phyloP scores from a whole-genome alignment of 1,140 invertebrate species.

The Drosophila tristis region DNA sequence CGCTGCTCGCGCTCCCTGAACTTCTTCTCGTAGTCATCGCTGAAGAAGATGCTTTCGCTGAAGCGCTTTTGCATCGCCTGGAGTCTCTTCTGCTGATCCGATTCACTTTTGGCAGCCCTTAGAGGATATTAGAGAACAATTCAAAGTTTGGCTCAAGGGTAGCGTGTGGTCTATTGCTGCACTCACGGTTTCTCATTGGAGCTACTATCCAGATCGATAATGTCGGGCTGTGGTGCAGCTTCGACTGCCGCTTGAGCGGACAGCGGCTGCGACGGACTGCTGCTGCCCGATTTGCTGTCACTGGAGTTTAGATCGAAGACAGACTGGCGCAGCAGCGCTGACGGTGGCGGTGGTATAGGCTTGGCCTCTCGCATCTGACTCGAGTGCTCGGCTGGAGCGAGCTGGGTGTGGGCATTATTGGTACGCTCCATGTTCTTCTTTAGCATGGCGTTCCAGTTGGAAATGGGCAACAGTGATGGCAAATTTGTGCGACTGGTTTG shows the following conservation, averaged over 20 bases:
- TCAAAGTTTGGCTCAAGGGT: no score
- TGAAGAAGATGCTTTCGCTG: conserved; percentile 25
- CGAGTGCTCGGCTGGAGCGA: background rate
- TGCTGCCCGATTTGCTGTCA: no score
- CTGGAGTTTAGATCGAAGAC: no score
- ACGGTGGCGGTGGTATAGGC: background rate
- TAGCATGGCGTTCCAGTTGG: background rate
- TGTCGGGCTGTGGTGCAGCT: no score
- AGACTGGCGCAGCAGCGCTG: background rate
- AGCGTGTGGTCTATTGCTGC: no score
- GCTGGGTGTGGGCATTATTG: no score
- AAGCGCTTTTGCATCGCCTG: conserved; percentile 36
- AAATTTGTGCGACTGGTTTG: conserved; percentile 2
- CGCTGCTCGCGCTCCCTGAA: conserved; percentile 15
- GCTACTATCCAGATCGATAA: no score
- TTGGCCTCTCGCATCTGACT: conserved; percentile 8
- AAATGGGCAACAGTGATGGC: background rate
- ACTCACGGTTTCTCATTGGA: no score
- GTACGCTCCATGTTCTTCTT: background rate
- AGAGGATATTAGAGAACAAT: no score
- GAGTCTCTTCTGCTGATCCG: background rate
- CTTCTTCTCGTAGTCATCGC: conserved; percentile 15
- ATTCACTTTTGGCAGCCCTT: no score
- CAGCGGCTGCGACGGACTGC: no score
- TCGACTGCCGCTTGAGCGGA: no score